Conservation (phyloP, 2,797 vertebrate genomes). For the Taeniopygia guttata region DNA sequence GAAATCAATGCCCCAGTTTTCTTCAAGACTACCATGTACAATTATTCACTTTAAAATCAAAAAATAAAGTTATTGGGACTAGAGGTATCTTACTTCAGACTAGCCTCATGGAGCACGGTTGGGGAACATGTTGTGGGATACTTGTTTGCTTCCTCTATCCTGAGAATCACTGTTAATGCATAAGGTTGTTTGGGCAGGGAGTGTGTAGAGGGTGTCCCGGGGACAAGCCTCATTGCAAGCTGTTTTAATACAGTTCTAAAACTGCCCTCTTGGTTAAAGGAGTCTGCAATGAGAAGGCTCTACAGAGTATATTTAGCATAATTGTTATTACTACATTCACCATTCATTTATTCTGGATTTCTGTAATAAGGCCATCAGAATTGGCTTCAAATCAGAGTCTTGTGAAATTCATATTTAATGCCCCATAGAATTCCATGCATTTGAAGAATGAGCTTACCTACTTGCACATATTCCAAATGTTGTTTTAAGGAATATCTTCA, state of each 20-base stretch:
- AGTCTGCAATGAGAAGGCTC: neutral
- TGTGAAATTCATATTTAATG: constrained; percentile 16
- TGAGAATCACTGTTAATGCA: neutral
- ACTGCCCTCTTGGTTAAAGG: neutral
- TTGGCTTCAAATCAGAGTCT: neutral
- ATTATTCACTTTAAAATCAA: neutral
- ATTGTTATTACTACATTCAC: neutral
- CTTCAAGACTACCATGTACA: neutral
- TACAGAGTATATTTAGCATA: neutral
- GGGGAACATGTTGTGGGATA: neutral
- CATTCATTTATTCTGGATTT: neutral
- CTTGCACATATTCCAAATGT: neutral
- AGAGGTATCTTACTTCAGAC: neutral
- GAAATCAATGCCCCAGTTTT: neutral
- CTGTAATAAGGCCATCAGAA: neutral
- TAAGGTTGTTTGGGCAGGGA: neutral
- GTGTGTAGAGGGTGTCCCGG: neutral
- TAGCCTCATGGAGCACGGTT: neutral
- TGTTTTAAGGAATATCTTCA: neutral
- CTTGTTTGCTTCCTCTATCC: neutral
- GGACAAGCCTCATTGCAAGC: neutral
- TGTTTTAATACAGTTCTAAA: neutral
- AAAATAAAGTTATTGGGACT: neutral
- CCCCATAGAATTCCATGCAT: neutral
- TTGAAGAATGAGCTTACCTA: neutral